Conservation (phyloP, 2,888 invertebrate species). For the Ochropacha duplaris region DNA sequence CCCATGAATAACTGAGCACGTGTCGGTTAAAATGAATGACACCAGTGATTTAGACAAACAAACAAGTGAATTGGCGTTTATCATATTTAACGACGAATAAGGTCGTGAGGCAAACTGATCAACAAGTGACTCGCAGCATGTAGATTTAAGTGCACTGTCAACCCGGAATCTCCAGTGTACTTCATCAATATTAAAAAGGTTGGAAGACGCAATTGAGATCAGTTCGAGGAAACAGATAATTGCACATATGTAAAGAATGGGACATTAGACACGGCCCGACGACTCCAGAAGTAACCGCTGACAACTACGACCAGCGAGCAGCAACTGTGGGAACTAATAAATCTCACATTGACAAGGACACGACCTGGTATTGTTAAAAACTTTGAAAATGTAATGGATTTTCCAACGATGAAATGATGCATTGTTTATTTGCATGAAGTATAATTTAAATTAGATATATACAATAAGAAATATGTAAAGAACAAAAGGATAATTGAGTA, state of each 20-base stretch:
- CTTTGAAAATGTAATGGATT: constrained; percentile 45
- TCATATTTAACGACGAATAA: not conserved
- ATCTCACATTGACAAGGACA: constrained; percentile 63
- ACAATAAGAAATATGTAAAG: not conserved
- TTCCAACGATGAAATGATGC: constrained; percentile 42
- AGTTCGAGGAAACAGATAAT: constrained; percentile 60
- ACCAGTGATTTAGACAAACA: constrained; percentile 6
- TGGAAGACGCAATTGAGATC: constrained; percentile 32
- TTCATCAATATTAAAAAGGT: constrained; percentile 50
- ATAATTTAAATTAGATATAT: not conserved
- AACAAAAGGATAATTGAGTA: not conserved
- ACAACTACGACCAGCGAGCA: constrained; percentile 12
- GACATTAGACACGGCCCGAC: constrained; percentile 44
- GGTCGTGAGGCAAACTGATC: constrained; percentile 11
- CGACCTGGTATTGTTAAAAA: constrained; percentile 45
- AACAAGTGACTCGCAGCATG: constrained; percentile 12
- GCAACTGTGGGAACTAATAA: constrained; percentile 67
- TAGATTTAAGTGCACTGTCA: constrained; percentile 25
- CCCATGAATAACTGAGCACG: constrained; percentile 42
- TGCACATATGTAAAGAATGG: constrained; percentile 50
- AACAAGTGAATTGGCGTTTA: not conserved
- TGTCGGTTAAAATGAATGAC: constrained; percentile 22
- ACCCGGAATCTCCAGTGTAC: constrained; percentile 48
- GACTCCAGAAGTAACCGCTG: constrained; percentile 11
- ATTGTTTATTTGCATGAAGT: constrained; percentile 38